phyloP scores from a whole-genome alignment of 2,113 vertebrate genomes.

The Willisornis vidua region DNA sequence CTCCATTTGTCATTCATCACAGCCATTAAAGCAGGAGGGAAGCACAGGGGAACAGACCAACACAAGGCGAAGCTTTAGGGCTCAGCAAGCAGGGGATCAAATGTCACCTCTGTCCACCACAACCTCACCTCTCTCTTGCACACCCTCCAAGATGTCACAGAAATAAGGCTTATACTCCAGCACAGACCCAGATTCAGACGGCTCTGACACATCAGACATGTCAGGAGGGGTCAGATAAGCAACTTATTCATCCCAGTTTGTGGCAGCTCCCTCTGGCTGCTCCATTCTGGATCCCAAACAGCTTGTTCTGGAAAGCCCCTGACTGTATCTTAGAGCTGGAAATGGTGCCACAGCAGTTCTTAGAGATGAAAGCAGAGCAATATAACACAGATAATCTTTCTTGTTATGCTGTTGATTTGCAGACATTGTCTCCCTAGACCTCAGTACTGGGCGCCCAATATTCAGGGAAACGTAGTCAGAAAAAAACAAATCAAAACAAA shows the following conservation, averaged over 20 bases:
- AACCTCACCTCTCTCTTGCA: neutral
- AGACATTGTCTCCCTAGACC: neutral
- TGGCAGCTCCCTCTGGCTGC: neutral
- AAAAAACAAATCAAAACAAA: neutral
- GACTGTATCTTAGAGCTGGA: neutral
- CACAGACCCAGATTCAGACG: neutral
- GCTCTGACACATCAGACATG: neutral
- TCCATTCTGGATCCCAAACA: neutral
- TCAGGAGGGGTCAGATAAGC: neutral
- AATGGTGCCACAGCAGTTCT: neutral
- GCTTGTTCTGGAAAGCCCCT: neutral
- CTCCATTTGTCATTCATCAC: constrained; percentile 51
- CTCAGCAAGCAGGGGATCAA: constrained; percentile 24
- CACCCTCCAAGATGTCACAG: neutral
- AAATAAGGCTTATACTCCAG: neutral
- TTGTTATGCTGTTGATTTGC: neutral
- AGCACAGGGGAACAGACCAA: neutral
- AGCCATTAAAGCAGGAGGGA: constrained; percentile 24
- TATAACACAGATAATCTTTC: neutral
- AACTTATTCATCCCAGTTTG: neutral
- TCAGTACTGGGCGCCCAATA: neutral
- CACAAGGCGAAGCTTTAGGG: constrained; percentile 13
- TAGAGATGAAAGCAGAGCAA: neutral
- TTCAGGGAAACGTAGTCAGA: neutral
- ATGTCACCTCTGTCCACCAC: neutral